phyloP scores from a whole-genome alignment of 2,113 vertebrate species.

The Siphamia tubifer region DNA sequence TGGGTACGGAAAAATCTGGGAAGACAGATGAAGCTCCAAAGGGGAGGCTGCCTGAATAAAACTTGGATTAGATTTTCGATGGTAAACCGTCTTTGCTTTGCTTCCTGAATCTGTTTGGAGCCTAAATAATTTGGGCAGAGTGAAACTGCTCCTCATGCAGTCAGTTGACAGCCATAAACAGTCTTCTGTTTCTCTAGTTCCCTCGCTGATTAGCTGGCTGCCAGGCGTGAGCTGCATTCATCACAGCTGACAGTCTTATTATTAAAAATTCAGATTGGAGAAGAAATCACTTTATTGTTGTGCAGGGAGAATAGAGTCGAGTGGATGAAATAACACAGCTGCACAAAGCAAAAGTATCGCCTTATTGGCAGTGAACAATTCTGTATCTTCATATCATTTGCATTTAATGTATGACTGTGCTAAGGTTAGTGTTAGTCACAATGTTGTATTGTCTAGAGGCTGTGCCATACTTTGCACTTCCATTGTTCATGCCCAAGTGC shows the following conservation, averaged over 20 bases:
- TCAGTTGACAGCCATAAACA: conserved; percentile 1
- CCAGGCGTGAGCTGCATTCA: conserved; percentile 45
- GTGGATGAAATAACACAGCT: conserved; percentile 11
- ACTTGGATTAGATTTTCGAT: conserved; percentile 21
- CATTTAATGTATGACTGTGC: not conserved
- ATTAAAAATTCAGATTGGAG: conserved; percentile 46
- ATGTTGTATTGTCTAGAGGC: conserved; percentile 1
- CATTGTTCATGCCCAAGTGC: not conserved
- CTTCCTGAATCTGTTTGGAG: not conserved
- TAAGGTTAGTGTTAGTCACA: conserved; percentile 24
- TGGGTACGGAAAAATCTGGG: not conserved
- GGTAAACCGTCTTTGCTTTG: not conserved
- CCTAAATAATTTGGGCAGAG: not conserved
- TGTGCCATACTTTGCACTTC: not conserved
- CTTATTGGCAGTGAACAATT: conserved; percentile 2
- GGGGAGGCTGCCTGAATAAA: conserved; percentile 2
- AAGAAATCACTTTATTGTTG: conserved; percentile 41
- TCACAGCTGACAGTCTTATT: conserved; percentile 50
- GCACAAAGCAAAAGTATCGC: conserved; percentile 3
- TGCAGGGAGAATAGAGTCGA: not conserved
- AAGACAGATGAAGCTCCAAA: conserved; percentile 15
- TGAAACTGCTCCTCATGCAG: conserved; percentile 17
- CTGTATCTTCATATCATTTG: conserved; percentile 25
- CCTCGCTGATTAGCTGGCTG: conserved; percentile 42
- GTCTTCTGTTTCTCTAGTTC: conserved; percentile 28